Percentiles rank a stretch among this genome's conserved stretches.
Evolutionary conservation across 2,797 vertebrate genomes (phyloP).

Genomic region (Channa striata): DNA sequence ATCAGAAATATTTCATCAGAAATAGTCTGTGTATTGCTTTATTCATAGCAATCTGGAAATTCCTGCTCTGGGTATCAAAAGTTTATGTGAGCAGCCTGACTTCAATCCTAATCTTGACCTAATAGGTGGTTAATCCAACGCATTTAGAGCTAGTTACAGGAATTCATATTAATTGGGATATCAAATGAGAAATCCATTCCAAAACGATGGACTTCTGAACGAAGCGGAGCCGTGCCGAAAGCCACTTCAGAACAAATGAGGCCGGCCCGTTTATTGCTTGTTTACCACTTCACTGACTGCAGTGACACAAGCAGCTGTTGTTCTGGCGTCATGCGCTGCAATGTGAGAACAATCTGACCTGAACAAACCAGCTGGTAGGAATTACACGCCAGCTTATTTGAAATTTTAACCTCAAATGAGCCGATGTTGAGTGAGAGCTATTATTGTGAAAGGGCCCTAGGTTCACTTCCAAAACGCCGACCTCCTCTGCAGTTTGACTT

Average conservation of each 20-base stretch:
- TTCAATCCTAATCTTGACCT: no score
- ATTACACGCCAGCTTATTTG: constrained; percentile 21
- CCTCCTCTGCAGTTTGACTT: constrained; percentile 55
- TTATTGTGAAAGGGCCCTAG: constrained; percentile 42
- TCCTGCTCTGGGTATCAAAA: constrained; percentile 1
- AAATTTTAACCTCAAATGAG: constrained; percentile 45
- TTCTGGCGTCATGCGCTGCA: constrained; percentile 12
- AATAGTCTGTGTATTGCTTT: constrained; percentile 14
- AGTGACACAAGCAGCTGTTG: constrained; percentile 46
- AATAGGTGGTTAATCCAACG: background rate
- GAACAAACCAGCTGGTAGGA: constrained; percentile 34
- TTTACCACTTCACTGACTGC: constrained; percentile 49
- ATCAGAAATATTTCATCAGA: constrained; percentile 13
- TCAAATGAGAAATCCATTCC: constrained; percentile 17
- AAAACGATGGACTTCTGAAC: constrained; percentile 19
- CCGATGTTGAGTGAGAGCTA: constrained; percentile 25
- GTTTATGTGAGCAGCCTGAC: constrained; percentile 19
- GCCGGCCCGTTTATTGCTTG: constrained; percentile 25
- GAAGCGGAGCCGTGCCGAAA: background rate
- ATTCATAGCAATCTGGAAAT: constrained; percentile 28
- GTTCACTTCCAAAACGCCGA: constrained; percentile 54
- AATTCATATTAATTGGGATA: constrained; percentile 6
- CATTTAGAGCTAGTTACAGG: background rate
- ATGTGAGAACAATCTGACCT: constrained; percentile 23
- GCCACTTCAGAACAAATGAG: constrained; percentile 25